These are phyloP conservation scores for Alca torda DNA, from an alignment of 2,797 vertebrate genomes.

Conservation along the genomic window DNA sequence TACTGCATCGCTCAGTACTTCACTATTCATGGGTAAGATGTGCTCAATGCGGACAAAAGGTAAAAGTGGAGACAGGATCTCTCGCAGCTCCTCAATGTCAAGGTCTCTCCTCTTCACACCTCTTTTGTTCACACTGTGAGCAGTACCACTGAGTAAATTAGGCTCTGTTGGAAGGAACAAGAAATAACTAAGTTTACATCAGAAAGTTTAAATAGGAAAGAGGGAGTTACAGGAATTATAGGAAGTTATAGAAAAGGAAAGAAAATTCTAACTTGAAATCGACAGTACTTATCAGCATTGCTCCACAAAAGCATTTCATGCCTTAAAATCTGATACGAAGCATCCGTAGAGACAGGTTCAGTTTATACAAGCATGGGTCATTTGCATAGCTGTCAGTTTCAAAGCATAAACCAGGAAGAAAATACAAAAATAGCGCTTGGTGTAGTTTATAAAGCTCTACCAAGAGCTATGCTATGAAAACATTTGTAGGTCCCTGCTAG, in stretches of 20 bases:
- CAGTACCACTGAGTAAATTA: constrained; percentile 95
- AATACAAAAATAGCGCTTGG: not conserved
- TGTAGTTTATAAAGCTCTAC: not conserved
- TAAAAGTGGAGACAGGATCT: constrained; percentile 92
- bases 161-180: constrained; percentile 83
- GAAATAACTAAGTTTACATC: not conserved
- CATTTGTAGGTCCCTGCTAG: not conserved
- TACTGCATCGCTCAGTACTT: constrained; percentile 87
- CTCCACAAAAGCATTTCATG: not conserved
- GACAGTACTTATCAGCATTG: not conserved
- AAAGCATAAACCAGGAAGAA: not conserved
- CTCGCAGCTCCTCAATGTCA: constrained; percentile 94
- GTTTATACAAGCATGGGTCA: fast-evolving
- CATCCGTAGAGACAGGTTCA: not conserved
- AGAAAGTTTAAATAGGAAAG: not conserved
- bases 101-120: constrained; percentile 96
- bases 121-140: constrained; percentile 97
- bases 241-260: not conserved
- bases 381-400: not conserved
- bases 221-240: not conserved
- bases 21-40: constrained; percentile 93
- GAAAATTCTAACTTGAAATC: not conserved
- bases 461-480: not conserved
- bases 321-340: not conserved
- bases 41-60: constrained; percentile 94